Percentiles rank a stretch among this genome's conserved stretches.
These are phyloP conservation scores for Chiloscyllium plagiosum DNA, from an alignment of 2,113 vertebrate genomes.

Conservation along the genomic window DNA sequence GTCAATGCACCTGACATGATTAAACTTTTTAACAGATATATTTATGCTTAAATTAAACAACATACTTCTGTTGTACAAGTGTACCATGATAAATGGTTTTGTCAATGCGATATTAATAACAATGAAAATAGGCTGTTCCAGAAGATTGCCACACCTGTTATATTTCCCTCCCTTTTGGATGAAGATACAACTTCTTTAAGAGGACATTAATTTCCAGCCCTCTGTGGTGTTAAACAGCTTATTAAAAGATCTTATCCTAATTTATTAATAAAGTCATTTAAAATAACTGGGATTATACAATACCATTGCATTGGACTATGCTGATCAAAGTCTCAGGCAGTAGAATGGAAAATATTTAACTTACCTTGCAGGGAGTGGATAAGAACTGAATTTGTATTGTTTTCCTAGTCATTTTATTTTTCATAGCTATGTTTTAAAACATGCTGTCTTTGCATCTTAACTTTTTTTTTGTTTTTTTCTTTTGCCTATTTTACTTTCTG, in stretches of 20 bases:
- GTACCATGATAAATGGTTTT: background rate
- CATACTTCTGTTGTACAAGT: background rate
- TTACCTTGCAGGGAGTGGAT: background rate
- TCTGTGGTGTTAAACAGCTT: background rate
- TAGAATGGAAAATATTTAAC: background rate
- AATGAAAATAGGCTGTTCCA: background rate
- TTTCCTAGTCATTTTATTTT: background rate
- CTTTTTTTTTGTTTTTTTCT: background rate
- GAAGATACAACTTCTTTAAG: background rate
- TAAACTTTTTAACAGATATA: background rate
- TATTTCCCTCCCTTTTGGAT: background rate
- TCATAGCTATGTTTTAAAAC: background rate
- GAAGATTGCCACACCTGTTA: background rate
- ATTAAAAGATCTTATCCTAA: background rate
- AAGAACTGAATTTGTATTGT: background rate
- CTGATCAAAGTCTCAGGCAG: background rate
- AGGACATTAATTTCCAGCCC: background rate
- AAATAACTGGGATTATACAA: conserved; percentile 13
- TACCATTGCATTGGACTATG: background rate
- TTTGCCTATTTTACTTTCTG: background rate
- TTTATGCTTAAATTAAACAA: background rate
- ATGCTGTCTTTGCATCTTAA: background rate
- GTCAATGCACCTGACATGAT: background rate
- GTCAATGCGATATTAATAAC: background rate
- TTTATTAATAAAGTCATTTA: background rate